phyloP scores from a whole-genome alignment of 2,888 invertebrate species.

The Homarus gammarus region DNA sequence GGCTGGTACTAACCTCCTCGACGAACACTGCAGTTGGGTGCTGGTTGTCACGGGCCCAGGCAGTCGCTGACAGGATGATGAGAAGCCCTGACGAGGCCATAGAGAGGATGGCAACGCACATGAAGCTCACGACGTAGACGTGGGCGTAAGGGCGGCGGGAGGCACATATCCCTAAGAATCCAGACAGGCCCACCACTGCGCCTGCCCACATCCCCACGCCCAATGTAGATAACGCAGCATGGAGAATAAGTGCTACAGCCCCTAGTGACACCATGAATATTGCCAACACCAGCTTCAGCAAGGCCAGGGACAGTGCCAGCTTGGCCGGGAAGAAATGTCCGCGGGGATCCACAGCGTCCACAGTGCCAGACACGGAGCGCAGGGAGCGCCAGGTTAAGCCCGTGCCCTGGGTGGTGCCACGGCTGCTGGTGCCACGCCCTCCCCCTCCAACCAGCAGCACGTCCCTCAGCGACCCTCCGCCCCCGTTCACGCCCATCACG shows the following conservation, averaged over 20 bases:
- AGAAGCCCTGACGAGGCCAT: slow-evolving; percentile 66
- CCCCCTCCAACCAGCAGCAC: slow-evolving; percentile 34
- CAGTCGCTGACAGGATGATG: slow-evolving; percentile 69
- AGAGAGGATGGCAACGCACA: slow-evolving; percentile 62
- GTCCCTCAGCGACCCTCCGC: slow-evolving; percentile 45
- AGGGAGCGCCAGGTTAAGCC: slow-evolving; percentile 61
- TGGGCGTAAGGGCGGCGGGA: slow-evolving; percentile 68
- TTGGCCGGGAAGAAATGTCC: slow-evolving; percentile 68
- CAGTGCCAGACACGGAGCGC: slow-evolving; percentile 48
- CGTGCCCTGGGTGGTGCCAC: slow-evolving; percentile 10
- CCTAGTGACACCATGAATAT: slow-evolving; percentile 62
- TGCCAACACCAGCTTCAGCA: slow-evolving; percentile 65
- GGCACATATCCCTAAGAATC: slow-evolving; percentile 70
- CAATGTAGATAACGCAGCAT: slow-evolving; percentile 57
- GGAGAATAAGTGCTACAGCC: slow-evolving; percentile 43
- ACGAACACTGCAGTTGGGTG: slow-evolving; percentile 51
- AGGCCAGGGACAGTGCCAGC: slow-evolving; percentile 63
- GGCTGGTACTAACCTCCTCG: slow-evolving; percentile 52
- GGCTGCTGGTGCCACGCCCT: slow-evolving; percentile 11
- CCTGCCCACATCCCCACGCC: slow-evolving; percentile 75
- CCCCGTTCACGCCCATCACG: slow-evolving; percentile 22
- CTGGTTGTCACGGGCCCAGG: slow-evolving; percentile 67
- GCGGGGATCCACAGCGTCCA: slow-evolving; percentile 33
- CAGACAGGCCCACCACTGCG: slow-evolving; percentile 65
- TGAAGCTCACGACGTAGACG: slow-evolving; percentile 69